Conservation (phyloP, 2,797 vertebrate species). For the Chelon labrosus region DNA sequence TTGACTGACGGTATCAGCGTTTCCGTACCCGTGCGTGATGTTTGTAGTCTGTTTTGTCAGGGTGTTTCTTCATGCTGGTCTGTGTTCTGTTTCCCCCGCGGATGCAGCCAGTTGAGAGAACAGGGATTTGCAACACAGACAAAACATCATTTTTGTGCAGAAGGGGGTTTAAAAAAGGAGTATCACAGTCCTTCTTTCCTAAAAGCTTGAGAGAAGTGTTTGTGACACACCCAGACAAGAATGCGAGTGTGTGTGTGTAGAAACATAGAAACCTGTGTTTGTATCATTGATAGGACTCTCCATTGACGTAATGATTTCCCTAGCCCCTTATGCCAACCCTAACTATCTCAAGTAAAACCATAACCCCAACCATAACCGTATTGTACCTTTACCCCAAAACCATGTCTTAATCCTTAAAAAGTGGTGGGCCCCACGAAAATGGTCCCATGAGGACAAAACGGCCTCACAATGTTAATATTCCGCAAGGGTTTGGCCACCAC, state of each 20-base stretch:
- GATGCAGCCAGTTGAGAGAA: slow-evolving; percentile 58
- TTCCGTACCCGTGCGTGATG: slow-evolving; percentile 47
- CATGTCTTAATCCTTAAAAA: too few relatives aligned
- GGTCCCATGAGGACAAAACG: too few relatives aligned
- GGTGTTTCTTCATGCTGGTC: slow-evolving; percentile 65
- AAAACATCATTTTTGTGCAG: slow-evolving; percentile 55
- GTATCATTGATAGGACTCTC: too few relatives aligned
- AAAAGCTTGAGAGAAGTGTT: slow-evolving; percentile 54
- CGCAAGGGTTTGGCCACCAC: too few relatives aligned
- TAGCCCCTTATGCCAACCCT: neutral
- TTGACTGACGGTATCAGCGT: slow-evolving; percentile 60
- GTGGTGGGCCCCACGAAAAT: too few relatives aligned
- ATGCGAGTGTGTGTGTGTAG: neutral
- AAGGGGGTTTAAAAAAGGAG: slow-evolving; percentile 43
- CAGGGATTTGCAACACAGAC: slow-evolving; percentile 60
- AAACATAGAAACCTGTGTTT: too few relatives aligned
- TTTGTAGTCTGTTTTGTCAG: slow-evolving; percentile 73
- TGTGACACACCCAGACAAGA: slow-evolving; percentile 30
- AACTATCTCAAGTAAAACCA: neutral
- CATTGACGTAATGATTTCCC: too few relatives aligned
- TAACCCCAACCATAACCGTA: too few relatives aligned
- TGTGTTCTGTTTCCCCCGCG: slow-evolving; percentile 61
- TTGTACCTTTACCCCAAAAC: too few relatives aligned
- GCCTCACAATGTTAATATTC: too few relatives aligned
- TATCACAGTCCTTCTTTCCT: slow-evolving; percentile 54